phyloP scores from a whole-genome alignment of 2,113 vertebrate species.

The Neodon shergylaensis region DNA sequence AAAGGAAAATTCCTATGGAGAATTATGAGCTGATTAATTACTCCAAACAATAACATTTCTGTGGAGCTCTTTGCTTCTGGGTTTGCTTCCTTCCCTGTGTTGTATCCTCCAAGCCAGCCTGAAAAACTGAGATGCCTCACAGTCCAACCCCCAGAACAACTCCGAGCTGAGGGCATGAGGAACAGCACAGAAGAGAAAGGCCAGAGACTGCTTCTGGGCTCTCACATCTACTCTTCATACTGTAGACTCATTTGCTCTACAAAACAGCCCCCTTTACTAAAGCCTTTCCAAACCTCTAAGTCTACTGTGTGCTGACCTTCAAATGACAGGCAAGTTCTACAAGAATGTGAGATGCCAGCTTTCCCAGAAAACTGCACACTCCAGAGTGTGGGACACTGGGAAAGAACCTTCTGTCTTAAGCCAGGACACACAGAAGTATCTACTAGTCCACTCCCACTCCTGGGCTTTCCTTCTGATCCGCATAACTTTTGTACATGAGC shows the following conservation, averaged over 20 bases:
- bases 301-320: not conserved
- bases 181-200: not conserved
- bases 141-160: not conserved
- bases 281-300: not conserved
- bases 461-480: not conserved
- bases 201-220: not conserved
- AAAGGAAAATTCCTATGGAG: slow-evolving; percentile 26
- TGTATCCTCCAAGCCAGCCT: not conserved
- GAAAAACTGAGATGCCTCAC: not conserved
- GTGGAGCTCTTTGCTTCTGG: not conserved
- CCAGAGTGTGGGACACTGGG: not conserved
- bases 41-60: slow-evolving; percentile 3
- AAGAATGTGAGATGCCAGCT: not conserved
- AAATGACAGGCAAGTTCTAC: not conserved
- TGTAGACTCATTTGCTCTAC: not conserved
- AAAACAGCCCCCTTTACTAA: slow-evolving; percentile 42
- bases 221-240: not conserved
- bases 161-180: not conserved
- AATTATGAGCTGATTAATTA: slow-evolving; percentile 10
- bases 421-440: not conserved
- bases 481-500: not conserved
- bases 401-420: not conserved
- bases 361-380: not conserved
- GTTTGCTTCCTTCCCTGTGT: not conserved
- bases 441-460: not conserved